Base-by-base conservation (phyloP, 2,888 invertebrate species). In the Monochamus alternatus region DNA sequence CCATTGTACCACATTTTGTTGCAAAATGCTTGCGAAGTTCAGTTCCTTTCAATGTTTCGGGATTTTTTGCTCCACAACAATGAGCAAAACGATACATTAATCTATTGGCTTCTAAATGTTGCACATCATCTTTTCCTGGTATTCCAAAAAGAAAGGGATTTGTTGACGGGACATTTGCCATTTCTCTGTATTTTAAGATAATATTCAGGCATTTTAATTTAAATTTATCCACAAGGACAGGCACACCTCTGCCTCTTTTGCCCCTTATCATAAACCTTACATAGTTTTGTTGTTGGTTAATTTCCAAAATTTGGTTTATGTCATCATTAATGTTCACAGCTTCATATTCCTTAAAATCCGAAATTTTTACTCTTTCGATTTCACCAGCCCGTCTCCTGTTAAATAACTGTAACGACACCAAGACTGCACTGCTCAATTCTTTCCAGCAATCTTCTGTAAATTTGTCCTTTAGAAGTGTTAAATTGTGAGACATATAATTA, bases 41-140 rank as follows among this genome's bases (percentile, higher is more conserved):
- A 58, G 58, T 74, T 7, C 70, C 70, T 38, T 55, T 32, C 43
- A 64, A 65, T 10, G 63, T 69, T 12, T 74, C n/a, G 30, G 74
- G 69, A 22, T 69, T 74, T 43, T 67, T 74, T 31, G 74, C 74
- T 63, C 69, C 74, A 74, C 69, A 74, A 51, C 52, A 52, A 63
- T 30, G 52, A 51, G 84, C 73, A 65, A 77, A 83, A 31, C 75
- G 62, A 30, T 81, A 62, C 60, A 83, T 67, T 60, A 84, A 62
- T 55, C 70, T 59, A 72, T 80, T 83, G 7, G 85, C 84, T 32
- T 78, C 66, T 22, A 44, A 44, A 44, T 44, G 44, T 44, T 44
- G 44, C 22, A 22, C 22, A 22, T 47, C 14, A 52, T 52, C 31
- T 43, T 73, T 65, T 38, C 52, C 65, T 12, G 65, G 43, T 62